These are phyloP conservation scores for Scalopus aquaticus DNA, from an alignment of 2,113 vertebrate species.

Conservation along the genomic window DNA sequence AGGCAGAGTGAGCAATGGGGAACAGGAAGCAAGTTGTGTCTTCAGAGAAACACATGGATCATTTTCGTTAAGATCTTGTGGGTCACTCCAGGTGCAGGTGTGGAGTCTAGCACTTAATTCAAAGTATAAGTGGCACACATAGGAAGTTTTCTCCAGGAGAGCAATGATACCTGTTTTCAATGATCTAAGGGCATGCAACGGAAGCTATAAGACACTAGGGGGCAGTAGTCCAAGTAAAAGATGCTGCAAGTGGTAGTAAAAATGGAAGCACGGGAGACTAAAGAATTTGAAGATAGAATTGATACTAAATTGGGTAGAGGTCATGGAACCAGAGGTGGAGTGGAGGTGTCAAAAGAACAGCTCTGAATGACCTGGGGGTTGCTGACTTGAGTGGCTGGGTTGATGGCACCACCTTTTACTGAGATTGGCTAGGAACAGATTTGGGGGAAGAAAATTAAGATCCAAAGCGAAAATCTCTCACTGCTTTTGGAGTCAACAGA, in stretches of 20 bases:
- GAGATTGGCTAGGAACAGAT: not conserved
- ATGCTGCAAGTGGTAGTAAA: not conserved
- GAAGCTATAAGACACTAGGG: not conserved
- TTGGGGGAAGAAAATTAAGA: not conserved
- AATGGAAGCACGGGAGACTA: not conserved
- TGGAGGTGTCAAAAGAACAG: not conserved
- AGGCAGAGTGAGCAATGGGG: not conserved
- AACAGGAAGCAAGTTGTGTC: not conserved
- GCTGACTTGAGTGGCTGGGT: not conserved
- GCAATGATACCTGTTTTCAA: not conserved
- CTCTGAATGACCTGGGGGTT: not conserved
- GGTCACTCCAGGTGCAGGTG: not conserved
- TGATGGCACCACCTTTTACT: not conserved
- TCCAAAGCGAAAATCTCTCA: not conserved
- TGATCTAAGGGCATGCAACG: not conserved
- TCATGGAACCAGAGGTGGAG: not conserved
- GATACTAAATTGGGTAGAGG: not conserved
- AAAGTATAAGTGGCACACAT: not conserved
- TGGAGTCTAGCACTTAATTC: not conserved
- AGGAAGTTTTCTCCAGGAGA: not conserved
- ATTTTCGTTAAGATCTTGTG: not conserved
- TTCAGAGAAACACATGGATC: not conserved
- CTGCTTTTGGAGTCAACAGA: not conserved
- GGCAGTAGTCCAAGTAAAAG: not conserved
- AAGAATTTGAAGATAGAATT: not conserved